These are phyloP conservation scores for Monomorium pharaonis DNA, from an alignment of 1,140 invertebrate species.

Conservation along the genomic window DNA sequence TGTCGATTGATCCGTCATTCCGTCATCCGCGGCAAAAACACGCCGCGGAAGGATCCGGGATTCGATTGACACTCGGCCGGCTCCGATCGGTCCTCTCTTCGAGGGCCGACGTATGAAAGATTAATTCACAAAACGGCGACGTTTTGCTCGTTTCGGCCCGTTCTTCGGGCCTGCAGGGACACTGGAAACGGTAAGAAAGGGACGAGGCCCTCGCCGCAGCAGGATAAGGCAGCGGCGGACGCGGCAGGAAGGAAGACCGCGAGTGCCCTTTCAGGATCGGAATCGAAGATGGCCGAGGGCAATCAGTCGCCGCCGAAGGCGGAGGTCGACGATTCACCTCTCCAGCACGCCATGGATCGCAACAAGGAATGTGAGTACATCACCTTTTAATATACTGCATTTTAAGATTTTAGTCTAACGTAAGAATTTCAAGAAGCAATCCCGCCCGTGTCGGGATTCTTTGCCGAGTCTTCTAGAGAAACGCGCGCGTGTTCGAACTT, in stretches of 20 bases:
- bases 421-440: background rate
- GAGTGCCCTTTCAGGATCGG: constrained; percentile 80
- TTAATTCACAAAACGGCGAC: constrained; percentile 73
- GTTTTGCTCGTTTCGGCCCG: constrained; percentile 67
- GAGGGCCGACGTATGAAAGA: constrained; percentile 68
- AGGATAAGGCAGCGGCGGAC: constrained; percentile 77
- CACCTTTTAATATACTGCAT: constrained; percentile 31
- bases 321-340: constrained; percentile 96
- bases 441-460: background rate
- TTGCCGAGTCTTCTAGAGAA: background rate
- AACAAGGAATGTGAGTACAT: constrained; percentile 97
- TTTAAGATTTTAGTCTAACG: background rate
- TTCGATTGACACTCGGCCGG: constrained; percentile 68
- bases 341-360: constrained; percentile 96
- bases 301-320: constrained; percentile 94
- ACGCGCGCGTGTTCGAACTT: background rate
- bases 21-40: constrained; percentile 68
- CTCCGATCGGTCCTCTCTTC: constrained; percentile 1
- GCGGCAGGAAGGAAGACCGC: constrained; percentile 81
- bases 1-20: constrained; percentile 75
- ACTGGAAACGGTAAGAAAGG: constrained; percentile 77
- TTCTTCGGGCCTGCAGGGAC: constrained; percentile 64
- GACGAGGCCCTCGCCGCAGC: constrained; percentile 79
- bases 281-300: constrained; percentile 88
- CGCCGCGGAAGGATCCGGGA: constrained; percentile 43